These are phyloP conservation scores for Thymelicus sylvestris DNA, from an alignment of 2,888 invertebrate species.

Conservation along the genomic window DNA sequence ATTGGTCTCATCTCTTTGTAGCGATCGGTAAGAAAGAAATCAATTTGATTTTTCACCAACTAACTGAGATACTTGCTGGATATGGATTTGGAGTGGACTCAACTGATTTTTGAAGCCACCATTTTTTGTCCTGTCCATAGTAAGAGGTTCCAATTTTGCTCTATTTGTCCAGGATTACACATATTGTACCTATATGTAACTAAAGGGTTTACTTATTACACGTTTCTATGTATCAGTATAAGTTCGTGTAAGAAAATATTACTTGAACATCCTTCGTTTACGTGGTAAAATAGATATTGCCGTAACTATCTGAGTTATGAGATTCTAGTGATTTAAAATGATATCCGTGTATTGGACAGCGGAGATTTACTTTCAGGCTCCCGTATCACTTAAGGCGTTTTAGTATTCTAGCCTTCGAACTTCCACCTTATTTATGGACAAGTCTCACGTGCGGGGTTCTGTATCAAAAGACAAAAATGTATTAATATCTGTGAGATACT, in stretches of 20 bases:
- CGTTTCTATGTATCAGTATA: no score
- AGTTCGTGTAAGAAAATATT: no score
- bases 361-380: constrained; percentile 16
- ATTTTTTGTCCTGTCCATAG: background rate
- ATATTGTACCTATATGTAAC: no score
- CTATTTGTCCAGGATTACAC: no score
- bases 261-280: no score
- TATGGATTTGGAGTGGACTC: background rate
- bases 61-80: constrained; percentile 16
- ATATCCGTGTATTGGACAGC: constrained; percentile 14
- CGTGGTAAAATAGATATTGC: no score
- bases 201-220: no score
- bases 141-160: no score
- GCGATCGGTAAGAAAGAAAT: constrained; percentile 63
- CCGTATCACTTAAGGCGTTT: constrained; percentile 13
- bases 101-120: background rate
- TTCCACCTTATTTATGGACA: constrained; percentile 12
- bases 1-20: constrained; percentile 26
- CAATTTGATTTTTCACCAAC: constrained; percentile 75
- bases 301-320: no score
- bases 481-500: no score
- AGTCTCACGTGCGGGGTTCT: constrained; percentile 12
- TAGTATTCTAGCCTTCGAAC: constrained; percentile 9
- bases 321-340: no score
- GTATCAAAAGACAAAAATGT: background rate